Percentiles rank a stretch among this genome's conserved stretches.
These are phyloP conservation scores for Meiosimyza decipiens DNA, from an alignment of 2,888 invertebrate genomes.

Conservation along the genomic window DNA sequence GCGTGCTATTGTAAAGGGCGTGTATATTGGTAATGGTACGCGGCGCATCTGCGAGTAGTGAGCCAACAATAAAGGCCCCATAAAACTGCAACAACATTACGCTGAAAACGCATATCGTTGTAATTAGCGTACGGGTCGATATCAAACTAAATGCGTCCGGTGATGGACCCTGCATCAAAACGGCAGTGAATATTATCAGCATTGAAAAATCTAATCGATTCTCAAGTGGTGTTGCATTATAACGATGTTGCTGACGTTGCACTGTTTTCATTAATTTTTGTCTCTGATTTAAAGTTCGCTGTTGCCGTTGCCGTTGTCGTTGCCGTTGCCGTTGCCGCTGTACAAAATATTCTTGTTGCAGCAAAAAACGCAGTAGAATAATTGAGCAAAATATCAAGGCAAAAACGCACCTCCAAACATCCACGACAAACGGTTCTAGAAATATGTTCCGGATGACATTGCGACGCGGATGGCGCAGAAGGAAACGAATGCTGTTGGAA, in stretches of 20 bases:
- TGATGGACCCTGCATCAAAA: constrained; percentile 60
- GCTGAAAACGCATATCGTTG: constrained; percentile 55
- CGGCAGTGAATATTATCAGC: constrained; percentile 59
- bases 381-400: constrained; percentile 49
- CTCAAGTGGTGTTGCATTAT: constrained; percentile 42
- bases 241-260: background rate
- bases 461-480: constrained; percentile 62
- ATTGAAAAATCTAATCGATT: constrained; percentile 52
- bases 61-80: constrained; percentile 63
- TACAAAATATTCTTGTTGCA: constrained; percentile 50
- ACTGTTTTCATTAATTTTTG: background rate
- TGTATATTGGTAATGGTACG: constrained; percentile 56
- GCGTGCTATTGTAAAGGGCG: constrained; percentile 56
- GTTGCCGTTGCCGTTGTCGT: constrained; percentile 32
- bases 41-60: constrained; percentile 55
- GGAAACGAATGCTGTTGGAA: constrained; percentile 54
- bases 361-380: constrained; percentile 51
- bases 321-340: constrained; percentile 27
- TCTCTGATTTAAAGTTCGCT: background rate
- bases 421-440: constrained; percentile 56
- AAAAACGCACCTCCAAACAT: constrained; percentile 60
- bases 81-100: constrained; percentile 63
- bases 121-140: constrained; percentile 58
- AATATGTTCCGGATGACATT: constrained; percentile 60
- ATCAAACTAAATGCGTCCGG: constrained; percentile 51